Conservation (phyloP, 2,113 vertebrate species). For the Barbus barbus region DNA sequence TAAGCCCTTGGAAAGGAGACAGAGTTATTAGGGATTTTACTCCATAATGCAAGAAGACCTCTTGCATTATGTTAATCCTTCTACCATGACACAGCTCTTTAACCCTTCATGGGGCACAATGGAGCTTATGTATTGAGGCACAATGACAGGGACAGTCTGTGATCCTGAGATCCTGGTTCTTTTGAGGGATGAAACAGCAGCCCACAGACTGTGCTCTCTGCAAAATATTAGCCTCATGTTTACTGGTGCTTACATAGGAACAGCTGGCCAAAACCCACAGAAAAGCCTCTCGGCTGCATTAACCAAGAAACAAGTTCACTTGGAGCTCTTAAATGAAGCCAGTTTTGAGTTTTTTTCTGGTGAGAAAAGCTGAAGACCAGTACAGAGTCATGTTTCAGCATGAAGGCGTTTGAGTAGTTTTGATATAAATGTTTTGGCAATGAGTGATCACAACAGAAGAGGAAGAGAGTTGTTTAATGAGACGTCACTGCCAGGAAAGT, state of each 20-base stretch:
- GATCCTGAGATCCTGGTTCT: not conserved
- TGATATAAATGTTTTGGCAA: not conserved
- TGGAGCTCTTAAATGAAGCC: not conserved
- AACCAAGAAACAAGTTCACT: not conserved
- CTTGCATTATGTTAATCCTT: slow-evolving; percentile 35
- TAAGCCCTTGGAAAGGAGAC: not conserved
- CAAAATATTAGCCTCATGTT: not conserved
- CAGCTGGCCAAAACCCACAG: not conserved
- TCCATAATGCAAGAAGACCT: not conserved
- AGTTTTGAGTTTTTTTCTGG: not conserved
- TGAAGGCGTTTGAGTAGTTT: not conserved
- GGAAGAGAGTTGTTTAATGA: not conserved
- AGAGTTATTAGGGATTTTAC: slow-evolving; percentile 6
- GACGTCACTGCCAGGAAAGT: not conserved
- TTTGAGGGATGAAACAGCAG: not conserved
- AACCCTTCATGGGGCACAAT: slow-evolving; percentile 34
- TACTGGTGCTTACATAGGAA: slow-evolving; percentile 1
- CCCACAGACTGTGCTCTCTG: not conserved
- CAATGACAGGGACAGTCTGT: not conserved
- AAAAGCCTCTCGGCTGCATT: not conserved
- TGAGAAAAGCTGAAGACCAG: not conserved
- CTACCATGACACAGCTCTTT: slow-evolving; percentile 35
- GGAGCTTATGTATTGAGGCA: not conserved
- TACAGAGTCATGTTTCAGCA: not conserved
- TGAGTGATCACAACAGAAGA: not conserved